Conservation (phyloP, 37 sponge, comb jelly and placozoan species). For the Lycopodina hypogea region DNA sequence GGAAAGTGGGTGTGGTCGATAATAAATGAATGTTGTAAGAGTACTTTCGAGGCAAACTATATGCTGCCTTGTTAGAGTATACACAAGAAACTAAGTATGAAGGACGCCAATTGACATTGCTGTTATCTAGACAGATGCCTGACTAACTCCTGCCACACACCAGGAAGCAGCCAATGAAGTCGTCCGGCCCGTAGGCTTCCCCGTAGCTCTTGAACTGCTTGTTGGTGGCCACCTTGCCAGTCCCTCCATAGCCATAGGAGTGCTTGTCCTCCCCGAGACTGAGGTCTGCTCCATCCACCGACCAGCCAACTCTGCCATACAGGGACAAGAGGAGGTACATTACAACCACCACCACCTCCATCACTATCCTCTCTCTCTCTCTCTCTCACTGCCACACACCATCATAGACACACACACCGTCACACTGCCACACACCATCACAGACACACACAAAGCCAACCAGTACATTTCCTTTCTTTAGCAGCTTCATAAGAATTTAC, state of each 20-base stretch:
- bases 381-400: not conserved
- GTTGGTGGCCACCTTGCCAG: conserved; percentile 64
- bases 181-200: conserved; percentile 72
- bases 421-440: too few relatives aligned
- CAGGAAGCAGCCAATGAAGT: conserved; percentile 80
- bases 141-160: too few relatives aligned
- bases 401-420: not conserved
- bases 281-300: conserved; percentile 38
- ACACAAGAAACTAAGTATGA: too few relatives aligned
- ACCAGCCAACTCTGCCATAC: conserved; percentile 77
- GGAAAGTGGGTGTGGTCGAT: not conserved
- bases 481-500: too few relatives aligned
- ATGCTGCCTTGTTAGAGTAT: too few relatives aligned
- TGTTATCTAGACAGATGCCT: too few relatives aligned
- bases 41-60: too few relatives aligned
- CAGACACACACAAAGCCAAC: too few relatives aligned
- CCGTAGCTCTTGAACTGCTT: conserved; percentile 65
- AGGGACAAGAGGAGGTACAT: not conserved
- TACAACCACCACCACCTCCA: not conserved
- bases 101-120: too few relatives aligned
- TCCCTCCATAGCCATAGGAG: conserved; percentile 88
- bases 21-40: too few relatives aligned
- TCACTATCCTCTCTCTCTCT: too few relatives aligned
- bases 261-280: conserved; percentile 62
- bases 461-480: too few relatives aligned